These are phyloP conservation scores for Bradypus variegatus DNA, from an alignment of 2,797 vertebrate species.

Conservation along the genomic window DNA sequence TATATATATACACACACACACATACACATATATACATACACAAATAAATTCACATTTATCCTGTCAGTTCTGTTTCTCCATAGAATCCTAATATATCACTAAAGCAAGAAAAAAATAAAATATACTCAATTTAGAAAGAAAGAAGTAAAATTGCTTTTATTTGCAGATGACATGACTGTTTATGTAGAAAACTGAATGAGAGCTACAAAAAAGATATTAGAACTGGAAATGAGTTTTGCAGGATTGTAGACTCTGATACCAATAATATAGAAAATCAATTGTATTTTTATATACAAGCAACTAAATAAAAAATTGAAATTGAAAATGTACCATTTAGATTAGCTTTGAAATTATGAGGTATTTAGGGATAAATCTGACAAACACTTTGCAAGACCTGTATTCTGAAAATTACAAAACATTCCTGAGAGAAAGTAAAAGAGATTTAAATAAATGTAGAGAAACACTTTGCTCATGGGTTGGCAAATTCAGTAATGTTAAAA, in stretches of 20 bases:
- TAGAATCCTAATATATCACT: too few species aligned
- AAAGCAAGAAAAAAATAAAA: too few species aligned
- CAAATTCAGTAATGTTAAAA: background rate
- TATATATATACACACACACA: too few species aligned
- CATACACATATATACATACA: too few species aligned
- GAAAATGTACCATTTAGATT: background rate
- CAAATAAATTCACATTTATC: too few species aligned
- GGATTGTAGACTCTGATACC: background rate
- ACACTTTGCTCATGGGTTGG: background rate
- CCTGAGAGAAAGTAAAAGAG: background rate
- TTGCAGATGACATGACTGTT: too few species aligned
- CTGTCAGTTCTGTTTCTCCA: too few species aligned
- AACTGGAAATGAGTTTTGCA: background rate
- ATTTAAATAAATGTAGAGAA: background rate
- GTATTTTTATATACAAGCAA: background rate
- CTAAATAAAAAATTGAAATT: background rate
- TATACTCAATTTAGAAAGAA: too few species aligned
- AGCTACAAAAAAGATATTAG: background rate
- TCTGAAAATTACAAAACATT: background rate
- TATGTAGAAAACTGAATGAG: too few species aligned
- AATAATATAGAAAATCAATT: background rate
- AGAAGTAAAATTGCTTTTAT: too few species aligned
- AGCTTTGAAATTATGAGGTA: background rate
- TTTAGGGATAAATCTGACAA: background rate
- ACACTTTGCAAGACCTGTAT: background rate